Base-by-base conservation (phyloP, 2,888 invertebrate species). In the Ormyrus nitidulus region DNA sequence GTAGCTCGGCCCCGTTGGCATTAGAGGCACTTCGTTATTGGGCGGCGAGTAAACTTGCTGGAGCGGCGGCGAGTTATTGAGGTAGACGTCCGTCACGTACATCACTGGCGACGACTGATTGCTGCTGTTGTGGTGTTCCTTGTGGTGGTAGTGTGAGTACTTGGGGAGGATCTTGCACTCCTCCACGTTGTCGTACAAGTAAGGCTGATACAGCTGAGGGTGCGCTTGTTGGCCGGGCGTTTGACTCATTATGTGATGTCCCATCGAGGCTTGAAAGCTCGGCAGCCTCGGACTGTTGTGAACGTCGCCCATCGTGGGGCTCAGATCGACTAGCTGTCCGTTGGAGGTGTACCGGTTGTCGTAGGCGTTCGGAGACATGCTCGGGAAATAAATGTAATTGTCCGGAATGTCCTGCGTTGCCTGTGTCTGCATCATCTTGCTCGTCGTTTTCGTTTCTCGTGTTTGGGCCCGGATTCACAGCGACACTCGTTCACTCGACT, bases 291-390 rank as follows among this genome's bases (percentile, higher is more conserved):
- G 77, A 13, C 34, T 34, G 34, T 34, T 34, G 34, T 89, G 11
- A 5, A 73, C 11, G 6, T 71, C 75, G 10, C 61, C 19, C 2
- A 71, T 13, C 10, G 73, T 13, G 10, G 75, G 49, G 61, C 76
- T 79, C 5, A 90, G 84, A 65, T 90, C 90, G 83, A 89, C 87
- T 51, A 89, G 82, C 9, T 53, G 56, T 6, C 9, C 51, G 0
- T 84, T 86, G 4, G 89, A 86, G 0, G 90, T 88, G 0, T 88
- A 86, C 73, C 87, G 88, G 8, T 87, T 85, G 44, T 87, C 87
- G 44, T 78, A 71, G 59, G 48, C 85, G 86, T 58, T 87, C 83
- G 0, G 89, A 7, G 90, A 89, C 51, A 87, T 89, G 64, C 89
- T 88, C 0, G 88, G 34, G 34, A 34, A 34, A 4, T 34, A 34